Evolutionary conservation across 2,888 invertebrate genomes (phyloP).

Genomic region (Microctonus hyperodae): DNA sequence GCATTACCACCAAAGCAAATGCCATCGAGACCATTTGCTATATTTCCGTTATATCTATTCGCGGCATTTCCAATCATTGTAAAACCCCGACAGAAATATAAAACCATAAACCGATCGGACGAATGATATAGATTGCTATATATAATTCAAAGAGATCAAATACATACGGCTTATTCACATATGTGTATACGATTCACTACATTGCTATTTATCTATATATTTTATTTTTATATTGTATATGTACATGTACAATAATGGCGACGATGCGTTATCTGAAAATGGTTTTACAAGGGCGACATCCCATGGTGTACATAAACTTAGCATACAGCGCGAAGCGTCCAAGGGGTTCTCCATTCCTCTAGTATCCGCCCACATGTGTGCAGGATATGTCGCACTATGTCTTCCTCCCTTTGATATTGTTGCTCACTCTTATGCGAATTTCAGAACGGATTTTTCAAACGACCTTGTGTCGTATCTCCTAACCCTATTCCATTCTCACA

Average conservation of each 20-base stretch:
- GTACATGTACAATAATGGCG: conserved; percentile 39
- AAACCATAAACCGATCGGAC: conserved; percentile 62
- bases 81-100: conserved; percentile 60
- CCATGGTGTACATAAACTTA: conserved; percentile 60
- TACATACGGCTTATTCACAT: conserved; percentile 25
- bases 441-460: conserved; percentile 35
- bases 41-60: conserved; percentile 46
- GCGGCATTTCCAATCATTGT: conserved; percentile 62
- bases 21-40: conserved; percentile 11
- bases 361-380: conserved; percentile 30
- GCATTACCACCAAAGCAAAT: conserved; percentile 11
- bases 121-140: conserved; percentile 57
- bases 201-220: too few relatives aligned
- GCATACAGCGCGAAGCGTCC: conserved; percentile 44
- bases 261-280: conserved; percentile 61
- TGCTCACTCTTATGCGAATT: conserved; percentile 13
- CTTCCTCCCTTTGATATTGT: conserved; percentile 25
- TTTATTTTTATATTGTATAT: too few relatives aligned
- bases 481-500: conserved; percentile 17
- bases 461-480: conserved; percentile 31
- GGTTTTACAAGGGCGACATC: conserved; percentile 63
- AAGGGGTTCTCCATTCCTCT: conserved; percentile 14
- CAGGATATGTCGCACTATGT: conserved; percentile 34
- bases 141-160: conserved; percentile 50
- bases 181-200: conserved; percentile 31